Evolutionary conservation across 1,140 invertebrate genomes (phyloP).

Genomic region (Cyrtorhinus lividipennis): DNA sequence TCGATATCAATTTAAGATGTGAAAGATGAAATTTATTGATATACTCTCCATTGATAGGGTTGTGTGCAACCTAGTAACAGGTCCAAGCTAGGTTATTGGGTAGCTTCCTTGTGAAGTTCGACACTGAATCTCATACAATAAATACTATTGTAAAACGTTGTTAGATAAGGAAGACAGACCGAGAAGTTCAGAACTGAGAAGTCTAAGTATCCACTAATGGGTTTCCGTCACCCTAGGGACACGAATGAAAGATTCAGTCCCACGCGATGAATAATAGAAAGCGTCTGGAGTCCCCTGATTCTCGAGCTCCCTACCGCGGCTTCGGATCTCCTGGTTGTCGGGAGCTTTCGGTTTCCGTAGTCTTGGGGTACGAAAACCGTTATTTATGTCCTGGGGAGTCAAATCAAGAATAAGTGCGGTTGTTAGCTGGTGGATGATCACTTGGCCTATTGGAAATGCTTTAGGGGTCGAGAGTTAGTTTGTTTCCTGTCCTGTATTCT

Average conservation of each 20-base stretch:
- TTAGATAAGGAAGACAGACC: neutral
- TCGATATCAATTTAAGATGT: too few relatives aligned
- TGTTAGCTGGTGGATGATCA: neutral
- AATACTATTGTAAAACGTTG: too few relatives aligned
- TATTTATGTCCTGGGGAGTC: conserved; percentile 2
- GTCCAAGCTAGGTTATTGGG: too few relatives aligned
- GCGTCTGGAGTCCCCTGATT: neutral
- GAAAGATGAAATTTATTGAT: too few relatives aligned
- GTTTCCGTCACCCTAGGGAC: conserved; percentile 5
- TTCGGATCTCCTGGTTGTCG: neutral
- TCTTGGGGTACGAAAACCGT: neutral
- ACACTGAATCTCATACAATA: too few relatives aligned
- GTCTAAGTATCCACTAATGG: neutral
- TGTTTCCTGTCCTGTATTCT: too few relatives aligned
- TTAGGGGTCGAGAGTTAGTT: too few relatives aligned
- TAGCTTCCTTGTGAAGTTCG: too few relatives aligned
- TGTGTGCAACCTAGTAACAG: too few relatives aligned
- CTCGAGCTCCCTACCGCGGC: neutral
- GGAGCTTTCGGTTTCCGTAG: neutral
- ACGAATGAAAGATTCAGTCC: neutral
- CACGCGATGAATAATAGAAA: conserved; percentile 2
- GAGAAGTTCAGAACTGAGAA: too few relatives aligned
- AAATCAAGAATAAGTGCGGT: conserved; percentile 7
- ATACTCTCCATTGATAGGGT: too few relatives aligned
- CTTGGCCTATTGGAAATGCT: neutral